Evolutionary conservation across 2,888 invertebrate species (phyloP).

Genomic region (Hoplodrina blanda): DNA sequence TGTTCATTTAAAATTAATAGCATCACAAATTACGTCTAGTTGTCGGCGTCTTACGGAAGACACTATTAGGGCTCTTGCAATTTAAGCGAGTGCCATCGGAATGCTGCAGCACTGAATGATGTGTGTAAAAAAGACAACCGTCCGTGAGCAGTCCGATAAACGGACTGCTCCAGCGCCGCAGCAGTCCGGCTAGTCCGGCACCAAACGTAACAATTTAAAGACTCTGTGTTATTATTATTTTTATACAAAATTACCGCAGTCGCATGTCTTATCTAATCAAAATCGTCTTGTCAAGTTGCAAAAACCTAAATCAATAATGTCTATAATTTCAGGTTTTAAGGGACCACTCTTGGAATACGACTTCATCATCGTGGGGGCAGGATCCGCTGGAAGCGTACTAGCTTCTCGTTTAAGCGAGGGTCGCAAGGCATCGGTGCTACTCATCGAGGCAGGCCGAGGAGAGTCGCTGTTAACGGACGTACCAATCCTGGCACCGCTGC

Average conservation of each 20-base stretch:
- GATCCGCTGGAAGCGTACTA: constrained; percentile 89
- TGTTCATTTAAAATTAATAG: constrained; percentile 5
- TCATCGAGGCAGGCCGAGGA: constrained; percentile 87
- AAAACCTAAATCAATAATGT: neutral
- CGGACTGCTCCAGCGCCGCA: too few relatives aligned
- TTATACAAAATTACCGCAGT: neutral
- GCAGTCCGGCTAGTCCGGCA: too few relatives aligned
- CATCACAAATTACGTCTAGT: neutral
- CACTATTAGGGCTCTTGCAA: too few relatives aligned
- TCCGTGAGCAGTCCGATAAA: too few relatives aligned
- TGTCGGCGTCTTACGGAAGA: neutral
- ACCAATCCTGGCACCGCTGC: constrained; percentile 83
- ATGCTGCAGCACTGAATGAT: too few relatives aligned
- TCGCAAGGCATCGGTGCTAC: constrained; percentile 83
- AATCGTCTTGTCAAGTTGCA: neutral
- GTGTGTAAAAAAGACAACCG: too few relatives aligned
- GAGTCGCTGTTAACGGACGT: constrained; percentile 84
- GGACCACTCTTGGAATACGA: constrained; percentile 83
- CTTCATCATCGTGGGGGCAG: constrained; percentile 89
- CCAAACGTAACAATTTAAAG: too few relatives aligned
- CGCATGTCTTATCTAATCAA: neutral
- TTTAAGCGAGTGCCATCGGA: too few relatives aligned
- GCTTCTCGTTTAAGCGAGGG: constrained; percentile 87
- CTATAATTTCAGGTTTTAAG: constrained; percentile 76
- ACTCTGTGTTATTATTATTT: neutral